A percentile compares a stretch with the other conserved stretches of the same genome.
These are phyloP conservation scores for Beris morrisii DNA, from an alignment of 2,888 invertebrate genomes.

Conservation along the genomic window DNA sequence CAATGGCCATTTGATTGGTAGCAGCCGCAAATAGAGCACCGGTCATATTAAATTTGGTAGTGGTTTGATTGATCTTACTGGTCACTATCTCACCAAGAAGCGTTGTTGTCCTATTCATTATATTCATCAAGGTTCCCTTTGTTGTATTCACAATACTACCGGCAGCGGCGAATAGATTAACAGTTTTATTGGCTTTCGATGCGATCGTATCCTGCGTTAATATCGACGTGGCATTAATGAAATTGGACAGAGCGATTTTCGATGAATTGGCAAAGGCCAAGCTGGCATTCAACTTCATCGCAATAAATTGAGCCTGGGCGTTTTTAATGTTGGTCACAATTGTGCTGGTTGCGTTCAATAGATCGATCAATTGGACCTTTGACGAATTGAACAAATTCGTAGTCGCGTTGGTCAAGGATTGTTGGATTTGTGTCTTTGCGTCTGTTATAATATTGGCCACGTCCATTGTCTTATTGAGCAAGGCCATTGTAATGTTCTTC, in stretches of 20 bases:
- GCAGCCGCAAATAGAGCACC: constrained; percentile 15
- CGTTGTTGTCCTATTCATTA: constrained; percentile 12
- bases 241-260: constrained; percentile 10
- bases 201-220: constrained; percentile 10
- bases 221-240: constrained; percentile 18
- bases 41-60: constrained; percentile 22
- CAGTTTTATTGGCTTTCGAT: constrained; percentile 21
- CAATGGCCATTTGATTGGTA: constrained; percentile 17
- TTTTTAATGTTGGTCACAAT: constrained; percentile 16
- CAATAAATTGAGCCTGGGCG: constrained; percentile 24
- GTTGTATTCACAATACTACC: constrained; percentile 20
- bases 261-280: constrained; percentile 24
- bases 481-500: constrained; percentile 13
- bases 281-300: constrained; percentile 26
- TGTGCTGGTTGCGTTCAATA: constrained; percentile 23
- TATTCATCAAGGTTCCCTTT: constrained; percentile 1
- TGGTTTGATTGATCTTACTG: constrained; percentile 18
- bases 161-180: constrained; percentile 4
- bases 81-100: constrained; percentile 17
- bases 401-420: constrained; percentile 5
- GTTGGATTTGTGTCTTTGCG: constrained; percentile 24
- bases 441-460: constrained; percentile 9
- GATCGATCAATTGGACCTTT: constrained; percentile 9
- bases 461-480: constrained; percentile 19
- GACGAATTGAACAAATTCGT: constrained; percentile 9